Conservation (phyloP, 2,113 vertebrate species). For the Piliocolobus tephrosceles region DNA sequence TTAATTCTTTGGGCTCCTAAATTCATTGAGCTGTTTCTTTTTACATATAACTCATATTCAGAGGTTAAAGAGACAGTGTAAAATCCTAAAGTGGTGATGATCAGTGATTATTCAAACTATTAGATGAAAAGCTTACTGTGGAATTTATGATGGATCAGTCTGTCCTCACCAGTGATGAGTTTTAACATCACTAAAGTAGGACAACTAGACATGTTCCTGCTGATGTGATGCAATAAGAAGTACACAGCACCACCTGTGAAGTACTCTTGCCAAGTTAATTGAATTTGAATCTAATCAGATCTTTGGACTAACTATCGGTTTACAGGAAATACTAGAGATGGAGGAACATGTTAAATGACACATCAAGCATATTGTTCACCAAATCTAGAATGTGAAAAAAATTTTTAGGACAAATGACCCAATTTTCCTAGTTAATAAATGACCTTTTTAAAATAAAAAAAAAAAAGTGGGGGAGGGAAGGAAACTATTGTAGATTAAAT, state of each 20-base stretch:
- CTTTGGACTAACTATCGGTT: slow-evolving; percentile 9
- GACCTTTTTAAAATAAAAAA: background rate
- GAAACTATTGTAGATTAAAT: background rate
- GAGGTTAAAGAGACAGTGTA: slow-evolving; percentile 10
- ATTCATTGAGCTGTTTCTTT: slow-evolving; percentile 34
- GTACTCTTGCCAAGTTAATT: slow-evolving; percentile 24
- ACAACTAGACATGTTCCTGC: background rate
- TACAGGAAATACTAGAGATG: slow-evolving; percentile 3
- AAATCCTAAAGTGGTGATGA: slow-evolving; percentile 16
- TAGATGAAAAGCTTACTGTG: background rate
- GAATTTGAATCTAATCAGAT: slow-evolving; percentile 24
- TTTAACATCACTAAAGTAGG: slow-evolving; percentile 39
- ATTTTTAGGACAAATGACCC: slow-evolving; percentile 1
- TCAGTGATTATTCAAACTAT: slow-evolving; percentile 5
- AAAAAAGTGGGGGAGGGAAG: background rate
- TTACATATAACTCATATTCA: slow-evolving; percentile 25
- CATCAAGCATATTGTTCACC: background rate
- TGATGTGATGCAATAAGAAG: slow-evolving; percentile 43
- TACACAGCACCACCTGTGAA: slow-evolving; percentile 22
- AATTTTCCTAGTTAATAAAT: slow-evolving; percentile 36
- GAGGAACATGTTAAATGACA: slow-evolving; percentile 1
- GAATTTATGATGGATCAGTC: slow-evolving; percentile 5
- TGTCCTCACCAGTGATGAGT: background rate
- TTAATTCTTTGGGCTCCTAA: slow-evolving; percentile 33
- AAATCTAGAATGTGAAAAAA: slow-evolving; percentile 33